Conservation (phyloP, 2,113 vertebrate species). For the Okapia johnstoni region DNA sequence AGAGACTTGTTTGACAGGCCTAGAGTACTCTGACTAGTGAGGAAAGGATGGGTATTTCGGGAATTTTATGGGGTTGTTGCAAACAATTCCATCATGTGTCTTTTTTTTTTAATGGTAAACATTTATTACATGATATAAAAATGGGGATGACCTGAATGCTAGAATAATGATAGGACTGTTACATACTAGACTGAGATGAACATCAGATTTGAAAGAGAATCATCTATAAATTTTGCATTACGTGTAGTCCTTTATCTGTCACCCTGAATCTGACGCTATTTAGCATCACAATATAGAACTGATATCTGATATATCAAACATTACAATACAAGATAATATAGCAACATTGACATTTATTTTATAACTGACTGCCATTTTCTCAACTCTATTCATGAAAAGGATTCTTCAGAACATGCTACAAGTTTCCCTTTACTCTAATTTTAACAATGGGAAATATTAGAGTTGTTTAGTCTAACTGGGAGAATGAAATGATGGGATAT, state of each 20-base stretch:
- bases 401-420: neutral
- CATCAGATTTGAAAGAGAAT: neutral
- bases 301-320: neutral
- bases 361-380: neutral
- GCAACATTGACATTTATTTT: neutral
- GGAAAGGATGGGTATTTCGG: neutral
- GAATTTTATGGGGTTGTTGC: neutral
- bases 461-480: neutral
- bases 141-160: neutral
- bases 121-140: neutral
- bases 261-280: neutral
- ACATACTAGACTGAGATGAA: neutral
- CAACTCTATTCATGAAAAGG: neutral
- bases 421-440: neutral
- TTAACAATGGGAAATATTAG: neutral
- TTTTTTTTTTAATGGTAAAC: neutral
- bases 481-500: neutral
- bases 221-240: neutral
- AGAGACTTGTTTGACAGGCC: too few relatives aligned
- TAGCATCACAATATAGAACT: neutral
- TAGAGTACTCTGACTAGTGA: neutral
- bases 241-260: neutral
- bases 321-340: neutral
- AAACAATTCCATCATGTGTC: neutral
- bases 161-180: neutral